These are phyloP conservation scores for Liasis olivaceus DNA, from an alignment of 2,797 vertebrate genomes.

Conservation along the genomic window DNA sequence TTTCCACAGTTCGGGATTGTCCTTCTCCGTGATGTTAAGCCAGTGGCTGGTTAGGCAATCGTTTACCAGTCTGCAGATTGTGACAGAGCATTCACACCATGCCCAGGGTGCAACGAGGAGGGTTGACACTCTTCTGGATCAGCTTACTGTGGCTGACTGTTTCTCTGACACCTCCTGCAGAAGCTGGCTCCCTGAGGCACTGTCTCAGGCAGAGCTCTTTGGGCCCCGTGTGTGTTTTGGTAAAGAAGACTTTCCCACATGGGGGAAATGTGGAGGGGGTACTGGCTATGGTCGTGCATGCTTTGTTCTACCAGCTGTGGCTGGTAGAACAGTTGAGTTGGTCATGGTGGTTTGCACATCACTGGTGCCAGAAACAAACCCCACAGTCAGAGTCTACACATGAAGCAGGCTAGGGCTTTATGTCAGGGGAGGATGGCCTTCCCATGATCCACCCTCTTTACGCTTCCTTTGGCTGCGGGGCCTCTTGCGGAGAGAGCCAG, in stretches of 20 bases:
- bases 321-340: not conserved
- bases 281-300: no score
- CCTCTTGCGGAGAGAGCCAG: not conserved
- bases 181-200: not conserved
- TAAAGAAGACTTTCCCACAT: not conserved
- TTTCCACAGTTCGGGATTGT: not conserved
- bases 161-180: not conserved
- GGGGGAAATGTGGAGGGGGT: not conserved
- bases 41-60: not conserved
- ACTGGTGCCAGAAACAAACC: not conserved
- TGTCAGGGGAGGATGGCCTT: no score
- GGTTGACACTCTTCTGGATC: not conserved
- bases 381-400: not conserved
- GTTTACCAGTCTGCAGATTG: no score
- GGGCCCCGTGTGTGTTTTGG: not conserved
- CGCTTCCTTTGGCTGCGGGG: not conserved
- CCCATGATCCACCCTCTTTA: no score
- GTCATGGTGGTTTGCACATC: no score
- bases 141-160: not conserved
- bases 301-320: no score
- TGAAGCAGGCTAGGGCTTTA: no score
- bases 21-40: not conserved
- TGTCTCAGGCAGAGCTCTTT: not conserved
- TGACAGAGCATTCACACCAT: fast-evolving
- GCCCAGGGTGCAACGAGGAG: not conserved